Conservation (phyloP, 2,113 vertebrate species). For the Bungarus multicinctus region DNA sequence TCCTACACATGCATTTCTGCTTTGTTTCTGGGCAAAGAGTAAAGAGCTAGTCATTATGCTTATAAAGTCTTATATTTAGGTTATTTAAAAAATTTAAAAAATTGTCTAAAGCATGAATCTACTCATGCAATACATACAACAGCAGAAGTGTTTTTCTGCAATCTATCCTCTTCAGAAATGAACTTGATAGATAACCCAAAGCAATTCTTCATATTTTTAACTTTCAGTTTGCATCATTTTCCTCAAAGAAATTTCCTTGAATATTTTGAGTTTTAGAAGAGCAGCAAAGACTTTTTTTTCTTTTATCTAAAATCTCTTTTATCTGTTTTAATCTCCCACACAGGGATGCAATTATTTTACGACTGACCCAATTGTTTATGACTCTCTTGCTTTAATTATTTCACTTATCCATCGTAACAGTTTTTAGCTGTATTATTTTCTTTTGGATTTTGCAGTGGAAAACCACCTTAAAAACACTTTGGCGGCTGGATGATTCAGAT, state of each 20-base stretch:
- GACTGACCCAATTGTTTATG: background rate
- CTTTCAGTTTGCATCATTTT: background rate
- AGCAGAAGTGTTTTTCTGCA: background rate
- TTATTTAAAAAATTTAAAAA: background rate
- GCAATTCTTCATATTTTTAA: background rate
- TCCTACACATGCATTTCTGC: background rate
- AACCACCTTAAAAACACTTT: background rate
- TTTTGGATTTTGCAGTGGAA: background rate
- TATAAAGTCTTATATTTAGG: background rate
- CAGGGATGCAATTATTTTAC: background rate
- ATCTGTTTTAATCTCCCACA: background rate
- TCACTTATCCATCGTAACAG: background rate
- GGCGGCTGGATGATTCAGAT: background rate
- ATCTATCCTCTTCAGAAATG: background rate
- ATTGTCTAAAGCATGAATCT: background rate
- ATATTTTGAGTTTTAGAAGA: background rate
- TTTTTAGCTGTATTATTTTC: background rate
- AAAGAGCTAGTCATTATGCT: background rate
- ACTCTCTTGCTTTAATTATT: background rate
- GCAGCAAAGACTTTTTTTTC: background rate
- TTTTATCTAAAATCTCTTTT: background rate
- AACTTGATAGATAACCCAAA: background rate
- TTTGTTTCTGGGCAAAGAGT: background rate
- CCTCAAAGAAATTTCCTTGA: background rate
- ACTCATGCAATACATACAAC: background rate